Base-by-base conservation (phyloP, 2,797 vertebrate species). In the Hydrocynus forskahlii region DNA sequence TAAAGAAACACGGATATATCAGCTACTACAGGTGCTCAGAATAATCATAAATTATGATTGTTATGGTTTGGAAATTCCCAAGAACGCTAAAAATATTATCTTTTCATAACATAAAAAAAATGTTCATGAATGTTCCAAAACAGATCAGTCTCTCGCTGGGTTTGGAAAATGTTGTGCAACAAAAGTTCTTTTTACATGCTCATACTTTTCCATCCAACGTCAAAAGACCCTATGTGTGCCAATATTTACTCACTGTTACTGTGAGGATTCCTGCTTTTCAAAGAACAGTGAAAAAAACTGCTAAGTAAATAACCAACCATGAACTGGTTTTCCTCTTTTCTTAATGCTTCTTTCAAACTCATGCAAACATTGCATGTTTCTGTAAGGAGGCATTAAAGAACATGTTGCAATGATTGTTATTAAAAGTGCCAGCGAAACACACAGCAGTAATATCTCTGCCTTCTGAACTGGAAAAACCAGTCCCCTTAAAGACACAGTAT, bases 401-500 rank as follows among this genome's bases (percentile, higher is more conserved):
- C 9, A 68, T 43, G 66, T 68, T 68, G 66, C 66, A 45, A 68
- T 68, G 40, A 68, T 21, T 68, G 66, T 38, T 66, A 66, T 66
- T 38, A 40, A 66, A 16, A 66, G 63, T 40, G 63, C 29, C 63
- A 40, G 13, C 38, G 29, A 64, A 64, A 66, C 7, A 0, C 45
- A 45, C 40, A 0, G 9, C 40, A 45, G 9, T 68, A n/a, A 45
- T 43, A 43, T 68, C 40, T 68, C 17, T n/a, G 45, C 43, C n/a
- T 68, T 21, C 35, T n/a, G 64, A 45, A 43, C 66, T 68, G 12
- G 66, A 68, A 43, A 43, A 45, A 68, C 66, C 66, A 68, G 66
- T 68, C 16, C 19, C 3, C 8, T 68, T 68, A 68, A 68, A 68
- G 38, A 45, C 66, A 45, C 13, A 45, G 38, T 45, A 45, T 68